Base-by-base conservation (phyloP, 2,113 vertebrate genomes). In the Mohoua ochrocephala region DNA sequence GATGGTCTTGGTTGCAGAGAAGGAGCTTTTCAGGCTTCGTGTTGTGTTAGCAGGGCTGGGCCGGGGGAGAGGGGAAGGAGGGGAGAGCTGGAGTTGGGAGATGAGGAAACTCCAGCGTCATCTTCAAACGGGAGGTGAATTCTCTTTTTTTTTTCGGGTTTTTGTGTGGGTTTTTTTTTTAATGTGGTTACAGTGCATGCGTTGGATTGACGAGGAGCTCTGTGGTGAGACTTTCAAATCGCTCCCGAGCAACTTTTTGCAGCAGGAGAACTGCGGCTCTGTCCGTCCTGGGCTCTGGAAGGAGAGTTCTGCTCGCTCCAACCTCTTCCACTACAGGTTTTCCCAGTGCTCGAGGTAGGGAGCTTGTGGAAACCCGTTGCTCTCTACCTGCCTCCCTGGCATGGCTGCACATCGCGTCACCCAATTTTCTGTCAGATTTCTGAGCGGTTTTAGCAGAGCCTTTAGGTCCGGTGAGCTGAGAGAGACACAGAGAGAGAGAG, bases 341-440 rank as follows among this genome's bases (percentile, higher is more conserved):
- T 64, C 83, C 88, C 19, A 4, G 68, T 37, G 71, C 80, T 86
- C 0, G n/a, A 88, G 82, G 79, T 91, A 35, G 0, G 1, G 54
- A 92, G 85, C 78, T 78, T 37, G 68, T 30, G 74, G 59, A 41
- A 92, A 59, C 59, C 71, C 60, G 0, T 39, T 50, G 39, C 1
- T 9, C 39, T n/a, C n/a, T 88, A 1, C 75, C 65, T 59, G 2
- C 78, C 70, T 77, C 57, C 71, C 47, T 56, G 45, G n/a, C 0
- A 0, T 69, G 87, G 57, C 19, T 85, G 41, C 10, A 0, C 44
- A 13, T 84, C 12, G 0, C 0, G 1, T 71, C 84, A 22, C 83
- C 49, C 35, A 3, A 0, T 65, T 95, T 67, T 87, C 65, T 91
- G 64, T n/a, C 78, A 4, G 13, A 7, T 92, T 86, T 86, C 68